Conservation (phyloP, 2,113 vertebrate genomes). For the Ivindomyrus marchei region DNA sequence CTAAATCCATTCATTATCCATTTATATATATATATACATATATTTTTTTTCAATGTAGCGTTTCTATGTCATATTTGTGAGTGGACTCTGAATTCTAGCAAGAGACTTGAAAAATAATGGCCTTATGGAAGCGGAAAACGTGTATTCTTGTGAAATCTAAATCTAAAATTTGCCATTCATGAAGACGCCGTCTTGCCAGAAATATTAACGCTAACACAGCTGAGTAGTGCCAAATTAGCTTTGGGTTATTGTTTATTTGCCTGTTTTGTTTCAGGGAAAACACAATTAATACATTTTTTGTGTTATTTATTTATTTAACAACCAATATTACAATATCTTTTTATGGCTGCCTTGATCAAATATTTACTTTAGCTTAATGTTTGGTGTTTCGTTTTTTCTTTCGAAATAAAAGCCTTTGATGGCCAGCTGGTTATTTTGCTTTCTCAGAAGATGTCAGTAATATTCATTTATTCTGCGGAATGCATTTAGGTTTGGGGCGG, state of each 20-base stretch:
- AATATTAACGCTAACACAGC: too few relatives aligned
- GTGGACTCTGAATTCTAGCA: neutral
- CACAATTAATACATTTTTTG: neutral
- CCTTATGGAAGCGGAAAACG: neutral
- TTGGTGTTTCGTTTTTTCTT: neutral
- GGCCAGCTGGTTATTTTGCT: neutral
- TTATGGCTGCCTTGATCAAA: neutral
- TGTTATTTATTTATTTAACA: neutral
- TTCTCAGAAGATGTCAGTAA: neutral
- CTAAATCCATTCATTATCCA: constrained; percentile 29
- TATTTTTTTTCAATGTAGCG: neutral
- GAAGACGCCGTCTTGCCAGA: neutral
- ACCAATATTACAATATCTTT: neutral
- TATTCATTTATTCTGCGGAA: neutral
- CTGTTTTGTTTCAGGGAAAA: neutral
- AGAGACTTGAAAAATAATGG: constrained; percentile 29
- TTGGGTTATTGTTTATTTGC: neutral
- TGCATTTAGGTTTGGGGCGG: neutral
- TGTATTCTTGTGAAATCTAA: neutral
- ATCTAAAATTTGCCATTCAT: neutral
- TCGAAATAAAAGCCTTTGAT: neutral
- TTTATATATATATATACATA: constrained; percentile 25
- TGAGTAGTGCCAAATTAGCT: neutral
- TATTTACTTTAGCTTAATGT: neutral
- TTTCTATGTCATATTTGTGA: constrained; percentile 25